Evolutionary conservation across 2,888 invertebrate genomes (phyloP).

Genomic region (Sinelater perroti): DNA sequence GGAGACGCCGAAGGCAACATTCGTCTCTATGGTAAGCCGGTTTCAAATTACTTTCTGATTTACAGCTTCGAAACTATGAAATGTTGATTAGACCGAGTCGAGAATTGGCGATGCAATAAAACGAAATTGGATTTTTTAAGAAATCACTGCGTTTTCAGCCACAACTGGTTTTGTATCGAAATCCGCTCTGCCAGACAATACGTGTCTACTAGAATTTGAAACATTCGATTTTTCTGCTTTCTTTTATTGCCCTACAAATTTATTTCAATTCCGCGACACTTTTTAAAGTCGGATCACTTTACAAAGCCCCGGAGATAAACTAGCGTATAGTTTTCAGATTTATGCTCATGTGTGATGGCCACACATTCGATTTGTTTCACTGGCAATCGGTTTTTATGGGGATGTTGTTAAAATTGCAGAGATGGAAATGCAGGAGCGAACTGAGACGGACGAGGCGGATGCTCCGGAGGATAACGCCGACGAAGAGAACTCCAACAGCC

Average conservation of each 20-base stretch:
- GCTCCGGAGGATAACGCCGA: slow-evolving; percentile 48
- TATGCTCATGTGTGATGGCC: slow-evolving; percentile 43
- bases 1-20: slow-evolving; percentile 92
- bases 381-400: slow-evolving; percentile 43
- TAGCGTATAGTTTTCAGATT: slow-evolving; percentile 45
- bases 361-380: slow-evolving; percentile 45
- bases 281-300: slow-evolving; percentile 48
- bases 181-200: slow-evolving; percentile 45
- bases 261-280: slow-evolving; percentile 50
- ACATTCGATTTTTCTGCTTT: slow-evolving; percentile 49
- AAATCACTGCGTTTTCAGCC: slow-evolving; percentile 52
- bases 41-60: slow-evolving; percentile 50
- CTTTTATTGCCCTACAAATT: slow-evolving; percentile 54
- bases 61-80: slow-evolving; percentile 59
- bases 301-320: slow-evolving; percentile 48
- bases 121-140: slow-evolving; percentile 59
- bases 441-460: slow-evolving; percentile 63
- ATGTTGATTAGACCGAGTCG: slow-evolving; percentile 60
- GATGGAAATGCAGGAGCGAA: slow-evolving; percentile 68
- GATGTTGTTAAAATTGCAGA: slow-evolving; percentile 58
- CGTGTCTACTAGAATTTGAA: slow-evolving; percentile 47
- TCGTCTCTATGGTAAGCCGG: slow-evolving; percentile 81
- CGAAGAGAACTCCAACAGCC: slow-evolving; percentile 54
- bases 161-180: slow-evolving; percentile 46
- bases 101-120: slow-evolving; percentile 56